phyloP scores from a whole-genome alignment of 2,888 invertebrate genomes.

The Pinctada fucata region DNA sequence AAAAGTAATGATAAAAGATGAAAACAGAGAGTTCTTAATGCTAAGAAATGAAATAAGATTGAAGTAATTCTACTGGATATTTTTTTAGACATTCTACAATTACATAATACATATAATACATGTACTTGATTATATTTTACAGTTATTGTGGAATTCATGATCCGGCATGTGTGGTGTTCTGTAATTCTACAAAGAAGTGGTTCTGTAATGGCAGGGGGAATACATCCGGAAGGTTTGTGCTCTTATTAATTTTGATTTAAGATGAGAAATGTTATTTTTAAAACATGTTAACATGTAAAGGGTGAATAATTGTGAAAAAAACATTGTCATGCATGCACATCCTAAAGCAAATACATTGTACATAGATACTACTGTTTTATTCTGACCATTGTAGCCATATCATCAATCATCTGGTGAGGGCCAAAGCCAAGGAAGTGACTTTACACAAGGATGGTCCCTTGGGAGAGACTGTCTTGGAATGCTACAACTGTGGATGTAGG shows the following conservation, averaged over 20 bases:
- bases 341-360: too few relatives aligned
- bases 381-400: conserved; percentile 87
- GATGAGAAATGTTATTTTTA: too few relatives aligned
- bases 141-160: conserved; percentile 99
- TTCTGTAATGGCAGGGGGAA: conserved; percentile 99
- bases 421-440: conserved; percentile 99
- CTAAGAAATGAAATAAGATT: too few relatives aligned
- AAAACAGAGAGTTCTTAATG: too few relatives aligned
- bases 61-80: too few relatives aligned
- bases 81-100: too few relatives aligned
- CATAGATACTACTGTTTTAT: neutral
- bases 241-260: too few relatives aligned
- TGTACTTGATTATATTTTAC: conserved; percentile 43
- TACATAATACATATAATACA: too few relatives aligned
- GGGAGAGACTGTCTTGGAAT: conserved; percentile 97
- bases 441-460: conserved; percentile 97
- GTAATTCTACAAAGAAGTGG: conserved; percentile 99
- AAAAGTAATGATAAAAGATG: too few relatives aligned
- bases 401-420: conserved; percentile 97
- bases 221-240: conserved; percentile 86
- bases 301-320: too few relatives aligned
- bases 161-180: conserved; percentile 97
- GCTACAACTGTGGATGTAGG: conserved; percentile 98
- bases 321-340: too few relatives aligned
- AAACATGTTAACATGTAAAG: too few relatives aligned